phyloP scores from a whole-genome alignment of 2,797 vertebrate species.

The Helostoma temminkii region DNA sequence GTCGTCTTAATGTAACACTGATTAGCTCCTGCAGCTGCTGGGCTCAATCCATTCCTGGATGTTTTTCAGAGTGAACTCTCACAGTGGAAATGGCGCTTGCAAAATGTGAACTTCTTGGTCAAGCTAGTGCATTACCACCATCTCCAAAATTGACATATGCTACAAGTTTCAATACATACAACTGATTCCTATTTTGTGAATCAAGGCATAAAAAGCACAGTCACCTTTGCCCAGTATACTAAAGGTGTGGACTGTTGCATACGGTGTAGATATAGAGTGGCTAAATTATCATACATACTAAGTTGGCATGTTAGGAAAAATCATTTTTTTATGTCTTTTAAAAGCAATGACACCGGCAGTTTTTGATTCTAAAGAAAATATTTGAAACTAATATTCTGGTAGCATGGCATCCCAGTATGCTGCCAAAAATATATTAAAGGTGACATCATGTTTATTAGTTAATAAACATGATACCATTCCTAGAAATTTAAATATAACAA shows the following conservation, averaged over 20 bases:
- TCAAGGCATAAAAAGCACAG: not conserved
- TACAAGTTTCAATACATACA: not conserved
- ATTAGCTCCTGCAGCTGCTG: slow-evolving; percentile 12
- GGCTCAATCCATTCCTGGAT: not conserved
- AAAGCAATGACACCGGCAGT: slow-evolving; percentile 3
- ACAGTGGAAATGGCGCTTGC: not conserved
- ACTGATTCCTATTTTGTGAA: not conserved
- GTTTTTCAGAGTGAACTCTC: slow-evolving; percentile 13
- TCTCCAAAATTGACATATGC: not conserved
- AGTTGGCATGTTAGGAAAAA: not conserved
- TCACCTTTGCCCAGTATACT: not conserved
- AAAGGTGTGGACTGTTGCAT: not conserved
- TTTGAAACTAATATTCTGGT: slow-evolving; percentile 25
- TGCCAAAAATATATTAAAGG: slow-evolving; percentile 2
- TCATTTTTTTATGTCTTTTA: not conserved
- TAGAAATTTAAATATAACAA: not conserved
- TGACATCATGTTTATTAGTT: not conserved
- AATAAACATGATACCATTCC: not conserved
- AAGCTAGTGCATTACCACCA: not conserved
- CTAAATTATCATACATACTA: slow-evolving; percentile 4
- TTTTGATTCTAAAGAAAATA: slow-evolving; percentile 6
- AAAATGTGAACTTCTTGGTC: slow-evolving; percentile 5
- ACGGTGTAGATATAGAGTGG: not conserved
- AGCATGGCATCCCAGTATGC: no score
- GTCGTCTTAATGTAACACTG: not conserved